A percentile compares a stretch with the other conserved stretches of the same genome.
Conservation (phyloP, 2,113 vertebrate species). For the Daboia siamensis region DNA sequence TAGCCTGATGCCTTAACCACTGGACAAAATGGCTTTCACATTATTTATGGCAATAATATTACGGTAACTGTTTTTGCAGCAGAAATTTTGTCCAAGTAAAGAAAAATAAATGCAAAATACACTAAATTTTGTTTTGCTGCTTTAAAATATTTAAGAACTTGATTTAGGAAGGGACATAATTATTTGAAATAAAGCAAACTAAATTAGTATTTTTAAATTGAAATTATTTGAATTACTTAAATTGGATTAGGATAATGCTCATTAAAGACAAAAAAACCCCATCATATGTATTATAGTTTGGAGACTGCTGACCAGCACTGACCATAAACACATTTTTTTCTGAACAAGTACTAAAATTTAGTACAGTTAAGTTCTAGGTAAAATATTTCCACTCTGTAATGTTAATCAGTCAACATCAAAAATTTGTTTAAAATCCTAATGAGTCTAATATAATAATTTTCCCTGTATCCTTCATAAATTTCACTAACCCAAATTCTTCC, state of each 20-base stretch:
- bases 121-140: background rate
- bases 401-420: background rate
- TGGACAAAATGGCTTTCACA: background rate
- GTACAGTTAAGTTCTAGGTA: background rate
- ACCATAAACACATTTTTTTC: background rate
- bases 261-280: background rate
- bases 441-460: background rate
- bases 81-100: background rate
- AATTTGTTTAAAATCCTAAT: background rate
- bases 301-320: background rate
- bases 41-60: background rate
- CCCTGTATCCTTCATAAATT: background rate
- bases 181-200: background rate
- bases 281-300: background rate
- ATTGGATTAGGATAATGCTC: background rate
- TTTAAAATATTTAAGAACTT: background rate
- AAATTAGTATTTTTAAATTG: background rate
- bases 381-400: background rate
- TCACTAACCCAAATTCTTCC: conserved; percentile 91
- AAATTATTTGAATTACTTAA: background rate
- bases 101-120: background rate
- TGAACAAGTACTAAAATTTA: background rate
- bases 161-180: background rate
- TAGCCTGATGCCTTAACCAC: no score
- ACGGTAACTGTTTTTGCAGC: background rate